A percentile compares a stretch with the other conserved stretches of the same genome.
phyloP scores from a whole-genome alignment of 2,888 invertebrate genomes.

The Colostygia pectinataria region DNA sequence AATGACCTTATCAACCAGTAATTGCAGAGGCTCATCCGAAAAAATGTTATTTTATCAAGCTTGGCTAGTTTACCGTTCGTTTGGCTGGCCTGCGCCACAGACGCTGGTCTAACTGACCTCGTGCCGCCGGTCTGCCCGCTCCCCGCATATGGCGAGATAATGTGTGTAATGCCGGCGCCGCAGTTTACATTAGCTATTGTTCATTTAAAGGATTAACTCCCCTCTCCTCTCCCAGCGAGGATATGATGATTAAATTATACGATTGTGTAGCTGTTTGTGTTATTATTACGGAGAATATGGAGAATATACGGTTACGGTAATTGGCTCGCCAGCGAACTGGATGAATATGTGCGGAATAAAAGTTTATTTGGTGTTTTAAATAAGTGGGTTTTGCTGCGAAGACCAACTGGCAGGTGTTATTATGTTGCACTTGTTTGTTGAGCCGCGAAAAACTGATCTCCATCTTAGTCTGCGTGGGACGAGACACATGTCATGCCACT shows the following conservation, averaged over 20 bases:
- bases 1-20: too few relatives aligned
- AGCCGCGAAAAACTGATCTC: not conserved
- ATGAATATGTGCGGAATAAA: slow-evolving; percentile 17
- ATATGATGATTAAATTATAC: slow-evolving; percentile 32
- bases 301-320: slow-evolving; percentile 18
- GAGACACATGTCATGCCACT: too few relatives aligned
- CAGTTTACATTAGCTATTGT: slow-evolving; percentile 37
- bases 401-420: not conserved
- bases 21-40: too few relatives aligned
- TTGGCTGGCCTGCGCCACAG: not conserved
- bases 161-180: slow-evolving; percentile 28
- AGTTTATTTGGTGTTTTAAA: slow-evolving; percentile 19
- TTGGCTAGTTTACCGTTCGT: not conserved
- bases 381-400: slow-evolving; percentile 2
- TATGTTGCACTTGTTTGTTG: not conserved
- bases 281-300: slow-evolving; percentile 19
- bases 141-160: slow-evolving; percentile 20
- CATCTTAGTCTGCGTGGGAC: too few relatives aligned
- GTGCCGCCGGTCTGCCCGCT: slow-evolving; percentile 9
- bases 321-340: slow-evolving; percentile 16
- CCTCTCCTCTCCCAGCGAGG: slow-evolving; percentile 7
- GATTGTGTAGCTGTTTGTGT: slow-evolving; percentile 26
- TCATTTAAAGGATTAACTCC: slow-evolving; percentile 33
- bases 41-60: not conserved
- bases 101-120: not conserved